Conservation (phyloP, 2,888 invertebrate species). For the Melolontha melolontha region DNA sequence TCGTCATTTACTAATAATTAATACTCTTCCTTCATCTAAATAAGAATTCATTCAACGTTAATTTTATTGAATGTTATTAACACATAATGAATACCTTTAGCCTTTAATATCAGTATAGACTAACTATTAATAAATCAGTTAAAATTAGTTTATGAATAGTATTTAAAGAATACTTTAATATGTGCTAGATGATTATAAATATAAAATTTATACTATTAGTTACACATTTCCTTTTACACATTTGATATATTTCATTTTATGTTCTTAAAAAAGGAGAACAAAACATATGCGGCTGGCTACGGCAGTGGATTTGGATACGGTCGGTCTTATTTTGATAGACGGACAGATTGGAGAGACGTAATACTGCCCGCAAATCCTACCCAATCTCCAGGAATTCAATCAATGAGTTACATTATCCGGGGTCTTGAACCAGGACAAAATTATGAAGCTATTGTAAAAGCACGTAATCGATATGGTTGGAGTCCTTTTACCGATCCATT, state of each 20-base stretch:
- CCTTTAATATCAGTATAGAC: no score
- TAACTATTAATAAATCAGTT: no score
- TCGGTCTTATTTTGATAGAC: constrained; percentile 61
- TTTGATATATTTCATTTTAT: not conserved
- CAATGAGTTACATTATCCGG: constrained; percentile 76
- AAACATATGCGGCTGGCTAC: constrained; percentile 59
- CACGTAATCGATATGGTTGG: constrained; percentile 77
- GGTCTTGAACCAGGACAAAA: constrained; percentile 74
- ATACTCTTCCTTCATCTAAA: no score
- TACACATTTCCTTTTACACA: no score
- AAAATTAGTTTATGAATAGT: no score
- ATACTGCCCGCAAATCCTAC: constrained; percentile 67
- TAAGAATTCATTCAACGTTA: no score
- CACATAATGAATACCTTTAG: no score
- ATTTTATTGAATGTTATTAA: no score
- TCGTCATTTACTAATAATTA: no score
- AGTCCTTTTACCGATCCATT: constrained; percentile 74
- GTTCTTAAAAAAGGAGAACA: constrained; percentile 58
- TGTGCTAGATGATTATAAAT: no score
- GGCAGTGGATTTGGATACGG: constrained; percentile 58
- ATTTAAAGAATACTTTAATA: no score
- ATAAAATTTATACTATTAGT: no score
- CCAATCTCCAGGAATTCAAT: constrained; percentile 69
- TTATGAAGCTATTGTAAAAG: constrained; percentile 76
- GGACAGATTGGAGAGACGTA: constrained; percentile 71